Evolutionary conservation across 2,797 vertebrate genomes (phyloP), one percentile per base, ranked within the genome.

Genomic region (Halcyon badia): DNA sequence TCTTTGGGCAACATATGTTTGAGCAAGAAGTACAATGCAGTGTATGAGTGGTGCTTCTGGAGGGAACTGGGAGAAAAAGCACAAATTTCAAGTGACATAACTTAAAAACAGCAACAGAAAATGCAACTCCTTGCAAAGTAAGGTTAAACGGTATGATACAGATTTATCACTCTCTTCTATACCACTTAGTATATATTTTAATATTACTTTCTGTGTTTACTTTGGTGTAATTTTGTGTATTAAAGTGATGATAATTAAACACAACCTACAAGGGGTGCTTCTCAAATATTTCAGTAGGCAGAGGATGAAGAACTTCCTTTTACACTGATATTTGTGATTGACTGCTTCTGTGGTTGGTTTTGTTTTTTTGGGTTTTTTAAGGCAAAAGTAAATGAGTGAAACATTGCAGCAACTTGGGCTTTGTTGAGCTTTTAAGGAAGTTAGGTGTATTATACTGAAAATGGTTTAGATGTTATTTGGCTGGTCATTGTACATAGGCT

Each of bases 1-100:
- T 20, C 12, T 70, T 35, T 49, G 2, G 1, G 21, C 25, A 11
- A 18, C 0, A 2, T 44, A 9, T 21, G 9, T 24, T 10, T 4
- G 8, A 33, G 30, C n/a, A 28, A 52, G n/a, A 52, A 28, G 13
- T 13, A 57, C 28, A 22, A 0, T 4, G 28, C 30, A 21, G 52
- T 11, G 56, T 5, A 2, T 8, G 44, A 41, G 33, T 19, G 60
- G 24, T 69, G 48, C 58, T 56, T 33, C 35, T 4, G 7, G 28
- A 37, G 46, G 21, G 41, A 42, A 19, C 0, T 51, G 37, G 14
- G 41, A 54, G 54, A 30, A 44, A 17, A 41, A 35, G 15, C n/a
- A 15, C 37, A 33, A 42, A 21, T 26, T n/a, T 25, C 31, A 30
- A 18, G 46, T 15, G 14, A 25, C 2, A 10, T 22, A 14, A 54